Evolutionary conservation across 2,888 invertebrate genomes (phyloP), one percentile per base, ranked within the genome.

Genomic region (Drosophila siamana): DNA sequence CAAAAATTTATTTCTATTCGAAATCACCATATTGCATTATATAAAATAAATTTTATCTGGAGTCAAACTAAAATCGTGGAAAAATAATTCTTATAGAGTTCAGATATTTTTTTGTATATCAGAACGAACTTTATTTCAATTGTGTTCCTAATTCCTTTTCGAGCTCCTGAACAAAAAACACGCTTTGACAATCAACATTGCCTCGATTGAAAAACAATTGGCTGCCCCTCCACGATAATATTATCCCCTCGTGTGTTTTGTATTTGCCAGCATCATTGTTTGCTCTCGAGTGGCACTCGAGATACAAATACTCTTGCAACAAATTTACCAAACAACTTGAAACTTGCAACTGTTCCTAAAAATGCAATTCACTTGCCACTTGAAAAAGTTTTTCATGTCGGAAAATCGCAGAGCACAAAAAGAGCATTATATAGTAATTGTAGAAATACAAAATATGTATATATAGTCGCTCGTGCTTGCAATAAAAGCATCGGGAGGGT

Each of bases 261-360:
- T 40, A 40, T 41, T 48, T 26, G 13, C 16, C n/a, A 41, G n/a
- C 50, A 19, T 30, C 40, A 56, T 50, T 61, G 56, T 56, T 62
- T 15, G 22, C 13, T 22, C 46, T 67, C 61, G 50, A 75, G 56
- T 51, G 16, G 56, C 63, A 61, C 71, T 75, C 61, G 36, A 26
- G 36, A 30, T 30, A 30, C 52, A 41, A 54, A 30, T 38, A 30
- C 61, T 61, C 36, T 28, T 47, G 51, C 59, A 64, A 51, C 68
- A 68, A 74, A 70, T 71, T 71, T 44, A 36, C 62, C 43, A 50
- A 68, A 52, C 59, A 44, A 69, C 67, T 69, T 63, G 48, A 65
- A 69, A 66, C 57, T 57, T 61, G 80, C 67, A 60, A 82, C 65
- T 66, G 81, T 78, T 60, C 52, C 77, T 63, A 59, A 61, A 61